Conservation (phyloP, 2,797 vertebrate species). For the Geotrypetes seraphini region DNA sequence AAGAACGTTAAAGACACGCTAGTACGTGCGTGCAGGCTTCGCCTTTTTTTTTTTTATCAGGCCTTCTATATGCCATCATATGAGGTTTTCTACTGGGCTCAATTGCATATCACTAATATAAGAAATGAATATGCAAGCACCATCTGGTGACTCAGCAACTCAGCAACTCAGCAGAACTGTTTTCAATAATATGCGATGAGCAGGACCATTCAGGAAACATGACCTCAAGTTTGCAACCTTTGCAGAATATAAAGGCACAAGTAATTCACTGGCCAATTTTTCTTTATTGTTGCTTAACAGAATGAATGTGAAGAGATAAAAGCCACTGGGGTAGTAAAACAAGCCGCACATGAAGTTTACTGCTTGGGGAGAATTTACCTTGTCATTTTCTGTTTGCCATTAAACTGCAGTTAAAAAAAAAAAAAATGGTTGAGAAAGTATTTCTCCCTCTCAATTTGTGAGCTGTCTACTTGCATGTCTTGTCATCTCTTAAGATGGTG, state of each 20-base stretch:
- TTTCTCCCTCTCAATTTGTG: constrained; percentile 7
- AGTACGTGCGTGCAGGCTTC: too few species aligned
- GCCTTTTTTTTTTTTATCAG: too few species aligned
- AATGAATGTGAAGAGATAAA: constrained; percentile 29
- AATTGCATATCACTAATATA: constrained; percentile 39
- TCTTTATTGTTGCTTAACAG: constrained; percentile 37
- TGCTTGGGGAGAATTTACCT: constrained; percentile 12
- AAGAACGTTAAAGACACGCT: too few species aligned
- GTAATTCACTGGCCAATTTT: constrained; percentile 26
- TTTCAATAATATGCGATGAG: constrained; percentile 28
- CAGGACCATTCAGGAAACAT: constrained; percentile 27
- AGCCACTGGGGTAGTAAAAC: constrained; percentile 21
- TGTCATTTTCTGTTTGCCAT: constrained; percentile 1
- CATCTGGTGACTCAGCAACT: constrained; percentile 37
- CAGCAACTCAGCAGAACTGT: constrained; percentile 24
- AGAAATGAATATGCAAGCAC: constrained; percentile 35
- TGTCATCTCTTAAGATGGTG: constrained; percentile 1
- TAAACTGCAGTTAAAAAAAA: constrained; percentile 6
- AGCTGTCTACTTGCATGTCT: background rate
- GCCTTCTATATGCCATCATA: too few species aligned
- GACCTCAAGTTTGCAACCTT: constrained; percentile 16
- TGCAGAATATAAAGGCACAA: constrained; percentile 24
- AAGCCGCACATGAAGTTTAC: constrained; percentile 5
- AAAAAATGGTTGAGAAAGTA: constrained; percentile 11
- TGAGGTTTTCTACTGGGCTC: constrained; percentile 17